A percentile compares a stretch with the other conserved stretches of the same genome.
These are phyloP conservation scores for Neogobius melanostomus DNA, from an alignment of 2,113 vertebrate species.

Conservation along the genomic window DNA sequence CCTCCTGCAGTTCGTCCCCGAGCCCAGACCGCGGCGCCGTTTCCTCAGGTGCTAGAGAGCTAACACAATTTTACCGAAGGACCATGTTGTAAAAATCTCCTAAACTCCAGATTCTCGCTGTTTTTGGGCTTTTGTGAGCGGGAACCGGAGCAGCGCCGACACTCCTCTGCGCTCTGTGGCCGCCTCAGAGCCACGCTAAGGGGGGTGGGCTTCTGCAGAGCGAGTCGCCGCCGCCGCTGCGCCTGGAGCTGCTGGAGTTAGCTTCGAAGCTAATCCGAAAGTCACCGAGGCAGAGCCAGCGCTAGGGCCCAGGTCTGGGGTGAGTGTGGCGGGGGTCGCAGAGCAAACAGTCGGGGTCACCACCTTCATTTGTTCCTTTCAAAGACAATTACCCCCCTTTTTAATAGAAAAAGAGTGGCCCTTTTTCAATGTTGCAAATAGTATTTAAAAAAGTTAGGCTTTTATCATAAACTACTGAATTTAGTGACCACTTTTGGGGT, in stretches of 20 bases:
- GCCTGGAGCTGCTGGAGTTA: conserved; percentile 57
- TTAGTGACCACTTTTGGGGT: no score
- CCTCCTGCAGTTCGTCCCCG: conserved; percentile 21
- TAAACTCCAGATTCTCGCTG: conserved; percentile 40
- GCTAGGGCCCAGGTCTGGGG: background rate
- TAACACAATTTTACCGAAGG: conserved; percentile 65
- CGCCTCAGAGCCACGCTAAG: background rate
- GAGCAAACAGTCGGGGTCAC: background rate
- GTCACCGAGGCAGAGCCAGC: conserved; percentile 44
- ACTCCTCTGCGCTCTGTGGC: background rate
- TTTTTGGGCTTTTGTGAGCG: background rate
- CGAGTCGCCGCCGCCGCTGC: conserved; percentile 33
- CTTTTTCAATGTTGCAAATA: no score
- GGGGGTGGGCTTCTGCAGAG: conserved; percentile 24
- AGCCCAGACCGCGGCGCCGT: conserved; percentile 58
- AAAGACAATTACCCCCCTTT: no score
- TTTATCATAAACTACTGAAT: no score
- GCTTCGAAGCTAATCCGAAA: conserved; percentile 60
- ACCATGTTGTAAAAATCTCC: conserved; percentile 72
- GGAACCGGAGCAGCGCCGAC: conserved; percentile 4
- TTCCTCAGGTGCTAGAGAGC: conserved; percentile 38
- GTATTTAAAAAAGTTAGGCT: no score
- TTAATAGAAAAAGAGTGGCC: no score
- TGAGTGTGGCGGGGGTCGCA: background rate
- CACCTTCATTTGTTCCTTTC: background rate